Evolutionary conservation across 1,140 invertebrate species (phyloP).

Genomic region (Brachionus asplanchnoidis): DNA sequence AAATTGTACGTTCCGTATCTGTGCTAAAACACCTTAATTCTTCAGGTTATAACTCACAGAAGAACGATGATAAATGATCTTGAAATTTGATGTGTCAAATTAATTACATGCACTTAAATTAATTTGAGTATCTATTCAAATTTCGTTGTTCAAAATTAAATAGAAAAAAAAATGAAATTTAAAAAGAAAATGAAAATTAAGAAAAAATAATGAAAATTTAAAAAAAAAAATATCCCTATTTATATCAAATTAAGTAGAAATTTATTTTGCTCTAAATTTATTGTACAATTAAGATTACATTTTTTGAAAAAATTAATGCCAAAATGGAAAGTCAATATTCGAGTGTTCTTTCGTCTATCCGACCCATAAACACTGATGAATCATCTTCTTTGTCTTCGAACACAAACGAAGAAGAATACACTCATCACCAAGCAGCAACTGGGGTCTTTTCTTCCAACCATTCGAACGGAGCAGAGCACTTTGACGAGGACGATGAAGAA

Average conservation of each 20-base stretch:
- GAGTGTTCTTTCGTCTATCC: not conserved
- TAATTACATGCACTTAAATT: conserved; percentile 20
- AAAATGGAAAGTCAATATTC: conserved; percentile 26
- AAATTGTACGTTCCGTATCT: conserved; percentile 19
- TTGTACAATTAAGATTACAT: not conserved
- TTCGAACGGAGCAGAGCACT: not conserved
- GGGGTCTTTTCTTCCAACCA: not conserved
- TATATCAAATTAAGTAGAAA: not conserved
- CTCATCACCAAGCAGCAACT: not conserved
- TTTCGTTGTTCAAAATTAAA: not conserved
- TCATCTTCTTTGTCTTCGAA: conserved; percentile 21
- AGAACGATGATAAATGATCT: not conserved
- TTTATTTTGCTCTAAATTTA: not conserved
- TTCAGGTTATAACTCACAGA: conserved; percentile 29
- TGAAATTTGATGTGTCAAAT: conserved; percentile 34
- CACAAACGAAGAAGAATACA: conserved; percentile 18
- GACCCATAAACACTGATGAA: conserved; percentile 7
- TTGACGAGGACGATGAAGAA: conserved; percentile 51
- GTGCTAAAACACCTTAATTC: conserved; percentile 13
- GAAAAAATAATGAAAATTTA: not conserved
- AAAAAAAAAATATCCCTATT: not conserved
- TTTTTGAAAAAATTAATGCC: not conserved
- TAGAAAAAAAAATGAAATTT: not conserved
- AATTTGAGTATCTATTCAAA: conserved; percentile 34
- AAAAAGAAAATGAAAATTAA: not conserved